Base-by-base conservation (phyloP, 30 jellyfish, hydroid and myxozoan genomes). In the Cassiopea xamachana region DNA sequence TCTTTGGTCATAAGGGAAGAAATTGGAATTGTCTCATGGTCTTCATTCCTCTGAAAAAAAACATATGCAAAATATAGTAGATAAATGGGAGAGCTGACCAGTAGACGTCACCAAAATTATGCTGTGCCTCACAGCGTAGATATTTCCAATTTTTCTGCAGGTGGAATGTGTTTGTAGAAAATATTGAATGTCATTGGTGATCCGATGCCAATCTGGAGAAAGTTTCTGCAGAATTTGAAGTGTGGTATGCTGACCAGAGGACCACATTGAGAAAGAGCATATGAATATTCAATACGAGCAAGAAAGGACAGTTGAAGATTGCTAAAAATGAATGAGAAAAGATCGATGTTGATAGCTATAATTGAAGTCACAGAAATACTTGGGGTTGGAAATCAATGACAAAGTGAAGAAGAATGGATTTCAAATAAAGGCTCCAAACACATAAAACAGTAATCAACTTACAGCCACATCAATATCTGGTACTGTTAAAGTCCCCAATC, bases 1-100 rank as follows among this genome's bases (percentile, higher is more conserved):
- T 96, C 99, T 89, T 96, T 96, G 47, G 92, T 82, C 71, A 92
- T 92, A 17, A 96, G 91, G n/a, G 97, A 91, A 49, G 97, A 97
- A 18, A 91, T 76, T 43, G 97, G 96, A 90, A 96, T 92, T 19
- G 99, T 84, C 17, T 96, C 98, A 76, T 92, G 95, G 48, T 90
- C 94, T 18, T 96, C 98, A 72, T 97, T 84, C 85, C 97, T 91
- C 97, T 91, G 71, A 78, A 83, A 47, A 1, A 82, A 1, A 13
- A 19, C 69, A 14, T 59, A 14, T 59, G 69, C 8, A 6, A 59
- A 59, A 59, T 14, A 59, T 0, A 7, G 14, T 27, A 27, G 39
- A 27, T 27, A 27, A 27, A 27, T 27, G 39, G 39, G 39, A 27
- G 39, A 27, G 39, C 39, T 27, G 39, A 27, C 39, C 39, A 27